Evolutionary conservation across 2,797 vertebrate species (phyloP).

Genomic region (Chrosomus eos): DNA sequence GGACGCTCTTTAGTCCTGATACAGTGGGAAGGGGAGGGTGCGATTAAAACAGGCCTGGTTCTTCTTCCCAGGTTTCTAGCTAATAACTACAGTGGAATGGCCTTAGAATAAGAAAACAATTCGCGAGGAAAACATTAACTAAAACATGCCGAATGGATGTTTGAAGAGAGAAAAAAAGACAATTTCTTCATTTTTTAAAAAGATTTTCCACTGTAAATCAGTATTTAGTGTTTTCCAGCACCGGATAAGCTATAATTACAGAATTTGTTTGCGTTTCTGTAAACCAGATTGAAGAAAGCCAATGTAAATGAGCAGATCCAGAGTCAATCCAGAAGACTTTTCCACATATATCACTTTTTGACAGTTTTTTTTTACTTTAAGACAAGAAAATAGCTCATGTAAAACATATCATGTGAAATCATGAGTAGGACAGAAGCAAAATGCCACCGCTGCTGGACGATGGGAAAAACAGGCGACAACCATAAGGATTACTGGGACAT

Average conservation of each 20-base stretch:
- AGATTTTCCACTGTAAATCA: not conserved
- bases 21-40: constrained; percentile 46
- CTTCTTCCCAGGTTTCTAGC: constrained; percentile 47
- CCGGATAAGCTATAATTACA: not conserved
- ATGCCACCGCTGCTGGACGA: constrained; percentile 21
- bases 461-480: constrained; percentile 50
- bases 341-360: constrained; percentile 20
- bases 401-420: constrained; percentile 32
- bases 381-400: constrained; percentile 33
- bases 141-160: not conserved
- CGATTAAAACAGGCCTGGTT: constrained; percentile 51
- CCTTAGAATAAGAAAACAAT: constrained; percentile 23
- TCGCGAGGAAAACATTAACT: constrained; percentile 18
- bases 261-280: constrained; percentile 19
- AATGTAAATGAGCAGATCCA: constrained; percentile 14
- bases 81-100: constrained; percentile 35
- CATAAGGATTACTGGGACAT: constrained; percentile 52
- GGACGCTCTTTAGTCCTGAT: constrained; percentile 49
- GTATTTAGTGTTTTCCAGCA: not conserved
- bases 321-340: not conserved
- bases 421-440: not conserved
- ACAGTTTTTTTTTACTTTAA: constrained; percentile 36
- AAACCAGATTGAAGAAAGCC: constrained; percentile 20
- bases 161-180: not conserved
- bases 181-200: not conserved